Conservation (phyloP, 2,113 vertebrate species). For the Dendrocopos noguchii region DNA sequence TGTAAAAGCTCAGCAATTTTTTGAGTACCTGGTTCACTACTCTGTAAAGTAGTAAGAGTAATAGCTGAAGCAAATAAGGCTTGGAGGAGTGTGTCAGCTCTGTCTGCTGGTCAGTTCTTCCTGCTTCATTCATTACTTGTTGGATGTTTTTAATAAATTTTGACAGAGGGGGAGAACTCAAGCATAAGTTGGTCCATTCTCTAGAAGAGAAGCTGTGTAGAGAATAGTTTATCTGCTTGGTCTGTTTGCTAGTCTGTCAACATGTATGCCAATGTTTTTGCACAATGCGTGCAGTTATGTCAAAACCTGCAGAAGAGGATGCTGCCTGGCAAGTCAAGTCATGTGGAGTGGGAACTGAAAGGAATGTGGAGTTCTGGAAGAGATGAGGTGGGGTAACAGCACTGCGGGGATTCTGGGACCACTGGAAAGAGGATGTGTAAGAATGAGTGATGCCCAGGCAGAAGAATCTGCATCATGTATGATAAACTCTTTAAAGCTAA, state of each 20-base stretch:
- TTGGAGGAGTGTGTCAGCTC: neutral
- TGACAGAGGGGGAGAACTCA: neutral
- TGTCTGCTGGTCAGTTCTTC: neutral
- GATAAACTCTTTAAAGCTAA: neutral
- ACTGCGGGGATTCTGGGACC: neutral
- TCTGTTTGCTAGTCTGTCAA: neutral
- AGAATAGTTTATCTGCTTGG: neutral
- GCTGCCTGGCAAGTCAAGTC: neutral
- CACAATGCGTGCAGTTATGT: neutral
- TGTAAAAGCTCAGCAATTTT: neutral
- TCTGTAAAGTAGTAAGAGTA: neutral
- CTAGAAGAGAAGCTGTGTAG: neutral
- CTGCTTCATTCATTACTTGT: neutral
- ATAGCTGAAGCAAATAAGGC: neutral
- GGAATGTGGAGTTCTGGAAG: fast-evolving
- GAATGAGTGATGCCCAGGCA: neutral
- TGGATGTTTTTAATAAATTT: neutral
- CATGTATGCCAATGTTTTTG: neutral
- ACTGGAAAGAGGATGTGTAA: neutral
- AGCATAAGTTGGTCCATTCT: neutral
- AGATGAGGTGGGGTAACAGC: neutral
- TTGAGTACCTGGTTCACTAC: neutral
- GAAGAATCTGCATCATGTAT: neutral
- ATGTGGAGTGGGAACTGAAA: neutral
- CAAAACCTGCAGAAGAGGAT: neutral